These are phyloP conservation scores for Noturus placidus DNA, from an alignment of 2,113 vertebrate species.

Conservation along the genomic window DNA sequence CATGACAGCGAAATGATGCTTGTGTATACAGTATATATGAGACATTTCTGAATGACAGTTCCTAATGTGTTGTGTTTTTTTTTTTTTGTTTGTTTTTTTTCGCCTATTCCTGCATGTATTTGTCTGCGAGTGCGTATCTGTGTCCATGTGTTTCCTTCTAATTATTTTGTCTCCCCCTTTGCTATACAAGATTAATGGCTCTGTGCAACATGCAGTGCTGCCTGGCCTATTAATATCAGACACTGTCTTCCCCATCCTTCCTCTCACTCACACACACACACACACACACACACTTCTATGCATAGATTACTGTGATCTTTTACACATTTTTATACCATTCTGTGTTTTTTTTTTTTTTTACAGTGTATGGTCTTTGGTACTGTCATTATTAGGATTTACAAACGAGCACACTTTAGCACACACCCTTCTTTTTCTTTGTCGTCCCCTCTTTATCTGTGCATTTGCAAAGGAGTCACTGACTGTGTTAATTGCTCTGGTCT, in stretches of 20 bases:
- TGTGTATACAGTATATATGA: neutral
- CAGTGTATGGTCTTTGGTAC: neutral
- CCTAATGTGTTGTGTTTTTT: constrained; percentile 25
- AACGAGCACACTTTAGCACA: constrained; percentile 17
- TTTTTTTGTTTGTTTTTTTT: constrained; percentile 31
- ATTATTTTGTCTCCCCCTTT: constrained; percentile 65
- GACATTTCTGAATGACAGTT: neutral
- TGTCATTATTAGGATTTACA: constrained; percentile 28
- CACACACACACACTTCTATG: constrained; percentile 4
- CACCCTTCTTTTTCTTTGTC: constrained; percentile 35
- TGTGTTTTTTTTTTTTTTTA: neutral
- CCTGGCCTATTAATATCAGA: constrained; percentile 64
- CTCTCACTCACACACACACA: neutral
- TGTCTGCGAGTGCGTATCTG: constrained; percentile 25
- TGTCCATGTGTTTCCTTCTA: constrained; percentile 61
- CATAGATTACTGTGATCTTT: constrained; percentile 15
- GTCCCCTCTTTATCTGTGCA: constrained; percentile 40
- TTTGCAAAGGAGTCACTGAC: constrained; percentile 34
- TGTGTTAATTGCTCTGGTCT: constrained; percentile 42
- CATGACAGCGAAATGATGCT: constrained; percentile 37
- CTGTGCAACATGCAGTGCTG: constrained; percentile 55
- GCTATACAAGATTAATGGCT: constrained; percentile 67
- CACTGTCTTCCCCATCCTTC: constrained; percentile 43
- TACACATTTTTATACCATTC: neutral
- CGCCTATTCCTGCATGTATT: constrained; percentile 1